phyloP scores from a whole-genome alignment of 2,888 invertebrate genomes.

The Apamea epomidion region DNA sequence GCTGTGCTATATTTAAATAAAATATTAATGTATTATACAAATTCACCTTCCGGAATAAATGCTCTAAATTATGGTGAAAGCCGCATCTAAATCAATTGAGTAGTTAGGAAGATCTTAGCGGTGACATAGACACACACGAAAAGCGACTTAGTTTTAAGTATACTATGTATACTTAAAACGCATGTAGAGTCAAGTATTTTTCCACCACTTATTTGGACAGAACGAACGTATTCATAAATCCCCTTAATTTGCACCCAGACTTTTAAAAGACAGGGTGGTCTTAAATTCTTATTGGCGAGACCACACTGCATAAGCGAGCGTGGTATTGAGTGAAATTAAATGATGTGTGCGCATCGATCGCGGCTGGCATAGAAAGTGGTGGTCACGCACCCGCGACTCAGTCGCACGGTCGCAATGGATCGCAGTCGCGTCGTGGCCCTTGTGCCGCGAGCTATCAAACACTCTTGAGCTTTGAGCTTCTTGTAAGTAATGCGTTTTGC shows the following conservation, averaged over 20 bases:
- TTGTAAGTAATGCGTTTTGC: background rate
- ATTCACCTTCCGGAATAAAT: background rate
- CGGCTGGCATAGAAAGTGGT: slow-evolving; percentile 72
- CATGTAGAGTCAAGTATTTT: background rate
- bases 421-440: slow-evolving; percentile 38
- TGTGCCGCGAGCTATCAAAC: background rate
- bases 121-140: background rate
- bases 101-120: background rate
- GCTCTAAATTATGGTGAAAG: background rate
- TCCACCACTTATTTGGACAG: background rate
- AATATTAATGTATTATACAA: background rate
- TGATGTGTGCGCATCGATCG: slow-evolving; percentile 67
- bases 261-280: slow-evolving; percentile 15
- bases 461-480: slow-evolving; percentile 19
- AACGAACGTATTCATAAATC: background rate
- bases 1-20: background rate
- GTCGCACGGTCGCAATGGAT: slow-evolving; percentile 21
- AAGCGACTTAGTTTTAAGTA: background rate
- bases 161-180: background rate
- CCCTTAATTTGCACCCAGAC: background rate
- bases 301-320: slow-evolving; percentile 1
- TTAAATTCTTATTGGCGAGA: background rate
- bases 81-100: background rate
- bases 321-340: slow-evolving; percentile 59
- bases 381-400: slow-evolving; percentile 26